phyloP scores from a whole-genome alignment of 1,140 invertebrate species.

The Pseudomyrmex dendroicus region DNA sequence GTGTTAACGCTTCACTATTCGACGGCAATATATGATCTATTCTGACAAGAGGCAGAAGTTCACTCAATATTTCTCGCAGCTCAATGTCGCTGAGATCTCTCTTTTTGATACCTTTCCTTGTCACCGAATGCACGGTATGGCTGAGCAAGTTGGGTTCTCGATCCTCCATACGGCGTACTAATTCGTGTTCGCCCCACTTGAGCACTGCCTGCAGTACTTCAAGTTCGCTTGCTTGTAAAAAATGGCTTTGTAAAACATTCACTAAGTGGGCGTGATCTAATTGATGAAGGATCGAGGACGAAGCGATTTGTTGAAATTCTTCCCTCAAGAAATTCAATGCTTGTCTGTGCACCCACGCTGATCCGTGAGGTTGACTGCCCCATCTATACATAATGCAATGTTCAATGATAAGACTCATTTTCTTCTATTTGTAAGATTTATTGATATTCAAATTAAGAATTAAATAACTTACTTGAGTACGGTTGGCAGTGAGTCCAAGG shows the following conservation, averaged over 20 bases:
- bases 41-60: conserved; percentile 92
- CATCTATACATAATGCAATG: conserved; percentile 85
- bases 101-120: conserved; percentile 94
- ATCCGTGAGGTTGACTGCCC: conserved; percentile 95
- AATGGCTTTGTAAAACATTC: conserved; percentile 94
- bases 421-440: background rate
- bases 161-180: conserved; percentile 93
- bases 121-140: conserved; percentile 95
- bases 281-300: conserved; percentile 91
- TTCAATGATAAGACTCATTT: background rate
- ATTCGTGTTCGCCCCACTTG: conserved; percentile 96
- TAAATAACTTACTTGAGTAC: conserved; percentile 86
- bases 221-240: conserved; percentile 95
- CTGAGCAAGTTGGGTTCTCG: conserved; percentile 95
- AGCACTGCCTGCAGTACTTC: conserved; percentile 94
- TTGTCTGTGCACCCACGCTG: conserved; percentile 95
- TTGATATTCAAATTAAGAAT: background rate
- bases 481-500: conserved; percentile 91
- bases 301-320: conserved; percentile 92
- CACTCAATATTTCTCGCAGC: conserved; percentile 93
- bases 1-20: conserved; percentile 92
- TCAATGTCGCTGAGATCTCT: conserved; percentile 94
- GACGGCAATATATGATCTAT: conserved; percentile 96
- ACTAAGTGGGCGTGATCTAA: conserved; percentile 92
- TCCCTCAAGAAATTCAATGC: conserved; percentile 93